phyloP scores from a whole-genome alignment of 1,140 invertebrate genomes.

The Leguminivora glycinivorella region DNA sequence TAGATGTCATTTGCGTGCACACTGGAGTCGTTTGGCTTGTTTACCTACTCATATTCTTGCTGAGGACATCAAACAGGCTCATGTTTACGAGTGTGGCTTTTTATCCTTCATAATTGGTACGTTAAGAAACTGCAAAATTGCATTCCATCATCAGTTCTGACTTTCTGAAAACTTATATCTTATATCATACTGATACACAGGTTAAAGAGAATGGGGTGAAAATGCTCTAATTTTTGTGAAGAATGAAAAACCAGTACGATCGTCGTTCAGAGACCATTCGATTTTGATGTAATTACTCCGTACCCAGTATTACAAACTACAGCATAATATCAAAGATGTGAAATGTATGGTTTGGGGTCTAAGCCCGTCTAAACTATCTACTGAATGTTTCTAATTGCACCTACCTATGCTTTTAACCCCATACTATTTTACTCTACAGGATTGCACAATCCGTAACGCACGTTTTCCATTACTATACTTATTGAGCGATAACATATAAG shows the following conservation, averaged over 20 bases:
- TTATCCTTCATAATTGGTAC: not conserved
- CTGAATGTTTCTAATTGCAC: not conserved
- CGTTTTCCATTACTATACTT: slow-evolving; percentile 26
- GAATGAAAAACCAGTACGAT: too few relatives aligned
- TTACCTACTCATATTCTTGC: not conserved
- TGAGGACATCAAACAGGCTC: not conserved
- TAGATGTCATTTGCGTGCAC: not conserved
- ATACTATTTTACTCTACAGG: not conserved
- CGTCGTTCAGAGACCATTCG: too few relatives aligned
- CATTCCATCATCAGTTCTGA: too few relatives aligned
- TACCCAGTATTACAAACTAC: too few relatives aligned
- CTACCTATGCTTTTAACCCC: not conserved
- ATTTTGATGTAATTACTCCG: too few relatives aligned
- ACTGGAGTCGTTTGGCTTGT: not conserved
- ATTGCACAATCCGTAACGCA: slow-evolving; percentile 22
- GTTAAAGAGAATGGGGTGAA: too few relatives aligned
- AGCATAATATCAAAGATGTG: too few relatives aligned
- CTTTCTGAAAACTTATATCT: too few relatives aligned
- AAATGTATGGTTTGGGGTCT: too few relatives aligned
- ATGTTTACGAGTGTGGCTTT: not conserved
- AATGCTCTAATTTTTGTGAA: too few relatives aligned
- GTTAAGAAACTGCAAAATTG: not conserved
- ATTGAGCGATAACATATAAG: slow-evolving; percentile 21
- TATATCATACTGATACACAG: too few relatives aligned
- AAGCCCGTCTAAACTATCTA: too few relatives aligned